Evolutionary conservation across 2,113 vertebrate species (phyloP).

Genomic region (Myxocyprinus asiaticus): DNA sequence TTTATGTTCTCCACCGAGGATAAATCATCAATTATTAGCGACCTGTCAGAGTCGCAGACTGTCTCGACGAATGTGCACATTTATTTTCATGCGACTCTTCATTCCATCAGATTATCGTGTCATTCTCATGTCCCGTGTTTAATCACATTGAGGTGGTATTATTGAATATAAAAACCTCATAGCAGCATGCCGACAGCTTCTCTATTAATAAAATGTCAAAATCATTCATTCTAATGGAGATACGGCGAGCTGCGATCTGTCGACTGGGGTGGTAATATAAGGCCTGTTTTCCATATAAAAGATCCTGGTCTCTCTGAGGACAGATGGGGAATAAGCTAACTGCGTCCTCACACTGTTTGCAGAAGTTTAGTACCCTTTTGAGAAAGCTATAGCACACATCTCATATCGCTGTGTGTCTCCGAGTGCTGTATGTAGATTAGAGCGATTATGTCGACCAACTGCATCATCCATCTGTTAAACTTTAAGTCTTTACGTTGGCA

Average conservation of each 20-base stretch:
- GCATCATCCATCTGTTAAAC: too few species aligned
- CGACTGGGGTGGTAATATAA: slow-evolving; percentile 58
- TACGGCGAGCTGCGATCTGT: slow-evolving; percentile 54
- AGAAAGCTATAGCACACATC: slow-evolving; percentile 70
- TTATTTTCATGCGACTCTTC: too few species aligned
- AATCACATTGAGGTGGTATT: slow-evolving; percentile 11
- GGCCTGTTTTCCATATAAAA: slow-evolving; percentile 66
- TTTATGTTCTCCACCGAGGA: too few species aligned
- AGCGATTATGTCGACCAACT: too few species aligned
- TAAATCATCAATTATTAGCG: too few species aligned
- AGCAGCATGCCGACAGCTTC: slow-evolving; percentile 41
- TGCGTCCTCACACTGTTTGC: neutral
- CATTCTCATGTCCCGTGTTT: too few species aligned
- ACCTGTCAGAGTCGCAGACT: too few species aligned
- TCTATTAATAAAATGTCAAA: slow-evolving; percentile 74
- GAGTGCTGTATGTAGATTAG: too few species aligned
- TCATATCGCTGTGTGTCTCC: too few species aligned
- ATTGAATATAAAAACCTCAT: slow-evolving; percentile 64
- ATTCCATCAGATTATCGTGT: too few species aligned
- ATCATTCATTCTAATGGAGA: slow-evolving; percentile 66
- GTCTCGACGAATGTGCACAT: too few species aligned
- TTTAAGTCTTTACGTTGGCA: too few species aligned
- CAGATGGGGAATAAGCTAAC: slow-evolving; percentile 28
- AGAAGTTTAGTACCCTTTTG: neutral
- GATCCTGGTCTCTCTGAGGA: slow-evolving; percentile 47